These are phyloP conservation scores for Nyctalus aviator DNA, from an alignment of 2,797 vertebrate species.

Conservation along the genomic window DNA sequence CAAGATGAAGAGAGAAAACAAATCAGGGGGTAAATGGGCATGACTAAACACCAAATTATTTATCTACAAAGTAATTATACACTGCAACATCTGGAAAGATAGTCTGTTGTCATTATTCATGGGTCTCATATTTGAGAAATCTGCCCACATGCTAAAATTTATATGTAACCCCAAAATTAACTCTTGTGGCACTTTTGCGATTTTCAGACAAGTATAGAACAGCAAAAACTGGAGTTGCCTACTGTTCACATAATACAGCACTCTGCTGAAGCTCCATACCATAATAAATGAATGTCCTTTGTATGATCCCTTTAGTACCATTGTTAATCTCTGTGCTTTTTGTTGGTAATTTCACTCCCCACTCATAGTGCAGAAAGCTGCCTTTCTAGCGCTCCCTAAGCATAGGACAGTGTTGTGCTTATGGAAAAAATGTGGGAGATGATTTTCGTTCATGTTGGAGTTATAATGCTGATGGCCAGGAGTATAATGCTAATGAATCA, in stretches of 20 bases:
- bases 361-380: background rate
- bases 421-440: background rate
- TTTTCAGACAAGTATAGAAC: background rate
- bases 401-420: background rate
- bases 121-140: background rate
- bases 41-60: background rate
- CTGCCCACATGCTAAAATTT: background rate
- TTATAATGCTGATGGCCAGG: background rate
- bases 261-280: background rate
- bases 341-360: background rate
- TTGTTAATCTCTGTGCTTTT: background rate
- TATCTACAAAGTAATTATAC: background rate
- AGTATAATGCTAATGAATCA: background rate
- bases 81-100: background rate
- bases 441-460: background rate
- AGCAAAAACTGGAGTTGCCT: background rate
- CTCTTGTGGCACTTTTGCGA: background rate
- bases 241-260: background rate
- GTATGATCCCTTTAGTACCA: background rate
- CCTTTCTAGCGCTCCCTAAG: background rate
- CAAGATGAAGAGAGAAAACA: background rate
- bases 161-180: background rate
- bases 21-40: background rate
- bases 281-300: background rate
- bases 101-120: background rate